Percentiles rank a stretch among this genome's conserved stretches.
phyloP scores from a whole-genome alignment of 2,888 invertebrate genomes.

The Muscina levida region DNA sequence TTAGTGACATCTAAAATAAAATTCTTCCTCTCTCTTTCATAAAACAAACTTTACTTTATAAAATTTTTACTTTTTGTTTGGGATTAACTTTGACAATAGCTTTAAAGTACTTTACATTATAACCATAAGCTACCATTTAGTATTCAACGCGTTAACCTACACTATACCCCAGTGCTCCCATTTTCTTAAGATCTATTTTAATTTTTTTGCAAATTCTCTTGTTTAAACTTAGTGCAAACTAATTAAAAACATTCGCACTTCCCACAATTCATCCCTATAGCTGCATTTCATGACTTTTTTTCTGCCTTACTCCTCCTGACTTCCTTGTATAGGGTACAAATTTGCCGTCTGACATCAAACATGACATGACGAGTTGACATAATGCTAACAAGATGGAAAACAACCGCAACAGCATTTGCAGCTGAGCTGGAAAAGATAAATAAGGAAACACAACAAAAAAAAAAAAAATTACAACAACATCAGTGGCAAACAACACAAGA shows the following conservation, averaged over 20 bases:
- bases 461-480: neutral
- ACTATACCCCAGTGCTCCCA: too few species aligned
- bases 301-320: neutral
- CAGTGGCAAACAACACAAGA: slow-evolving; percentile 1
- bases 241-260: slow-evolving; percentile 36
- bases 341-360: slow-evolving; percentile 51
- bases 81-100: too few species aligned
- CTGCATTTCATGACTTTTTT: too few species aligned
- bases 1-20: too few species aligned
- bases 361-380: slow-evolving; percentile 66
- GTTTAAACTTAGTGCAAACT: slow-evolving; percentile 27
- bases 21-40: too few species aligned
- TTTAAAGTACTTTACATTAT: too few species aligned
- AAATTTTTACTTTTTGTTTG: too few species aligned
- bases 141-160: too few species aligned
- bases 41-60: too few species aligned
- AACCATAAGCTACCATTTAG: too few species aligned
- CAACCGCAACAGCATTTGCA: slow-evolving; percentile 26
- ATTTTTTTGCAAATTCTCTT: neutral
- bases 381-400: slow-evolving; percentile 68
- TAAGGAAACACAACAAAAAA: neutral
- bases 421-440: slow-evolving; percentile 26
- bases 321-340: slow-evolving; percentile 1
- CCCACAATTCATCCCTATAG: neutral
- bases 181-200: too few species aligned